phyloP scores from a whole-genome alignment of 2,888 invertebrate genomes.

The Reticulitermes lucifugus region DNA sequence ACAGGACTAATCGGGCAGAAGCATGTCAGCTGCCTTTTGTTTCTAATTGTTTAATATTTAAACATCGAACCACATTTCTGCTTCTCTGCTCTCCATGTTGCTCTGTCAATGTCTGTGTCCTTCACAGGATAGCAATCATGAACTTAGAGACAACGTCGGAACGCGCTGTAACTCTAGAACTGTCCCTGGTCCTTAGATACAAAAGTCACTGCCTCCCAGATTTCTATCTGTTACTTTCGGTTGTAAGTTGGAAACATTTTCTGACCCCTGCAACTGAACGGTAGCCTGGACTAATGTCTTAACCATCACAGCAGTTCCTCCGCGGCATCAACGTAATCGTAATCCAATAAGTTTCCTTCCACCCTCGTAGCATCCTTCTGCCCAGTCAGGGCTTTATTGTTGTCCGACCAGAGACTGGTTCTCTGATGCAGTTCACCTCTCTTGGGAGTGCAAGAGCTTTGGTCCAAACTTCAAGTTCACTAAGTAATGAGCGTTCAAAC shows the following conservation, averaged over 20 bases:
- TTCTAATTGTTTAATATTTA: no score
- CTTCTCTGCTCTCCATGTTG: no score
- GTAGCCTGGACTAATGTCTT: background rate
- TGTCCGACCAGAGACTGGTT: background rate
- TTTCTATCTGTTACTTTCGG: background rate
- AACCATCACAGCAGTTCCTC: background rate
- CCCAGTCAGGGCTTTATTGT: constrained; percentile 16
- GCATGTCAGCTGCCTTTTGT: no score
- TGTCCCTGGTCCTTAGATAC: background rate
- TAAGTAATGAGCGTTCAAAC: constrained; percentile 45
- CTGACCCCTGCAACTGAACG: background rate
- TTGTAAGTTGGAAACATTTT: constrained; percentile 2
- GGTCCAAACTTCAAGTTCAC: constrained; percentile 22
- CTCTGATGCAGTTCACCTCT: constrained; percentile 10
- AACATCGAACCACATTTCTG: no score
- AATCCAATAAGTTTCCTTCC: constrained; percentile 35
- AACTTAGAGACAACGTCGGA: no score
- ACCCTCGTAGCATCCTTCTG: background rate
- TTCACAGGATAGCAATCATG: no score
- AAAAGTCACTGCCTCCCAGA: background rate
- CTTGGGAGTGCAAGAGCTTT: constrained; percentile 23
- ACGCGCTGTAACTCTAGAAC: background rate
- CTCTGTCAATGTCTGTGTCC: no score
- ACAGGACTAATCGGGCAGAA: no score
- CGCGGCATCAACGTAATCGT: constrained; percentile 37